These are phyloP conservation scores for Globodera ellingtonae DNA, from an alignment of 1,140 invertebrate genomes.

Conservation along the genomic window DNA sequence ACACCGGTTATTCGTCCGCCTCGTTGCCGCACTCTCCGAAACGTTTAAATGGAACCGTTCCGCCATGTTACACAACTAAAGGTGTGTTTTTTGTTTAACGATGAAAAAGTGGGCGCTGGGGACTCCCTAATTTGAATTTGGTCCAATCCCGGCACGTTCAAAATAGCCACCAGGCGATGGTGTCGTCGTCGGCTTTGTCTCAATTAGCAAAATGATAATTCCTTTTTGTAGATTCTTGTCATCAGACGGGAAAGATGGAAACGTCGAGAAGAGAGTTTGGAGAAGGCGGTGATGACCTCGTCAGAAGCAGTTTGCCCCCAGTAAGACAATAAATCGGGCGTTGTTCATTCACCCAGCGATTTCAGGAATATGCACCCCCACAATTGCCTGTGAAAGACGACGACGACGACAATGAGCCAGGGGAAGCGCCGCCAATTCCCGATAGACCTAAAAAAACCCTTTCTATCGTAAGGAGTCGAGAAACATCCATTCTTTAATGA, in stretches of 20 bases:
- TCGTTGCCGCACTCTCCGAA: slow-evolving; percentile 45
- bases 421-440: slow-evolving; percentile 87
- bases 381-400: slow-evolving; percentile 73
- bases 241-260: not conserved
- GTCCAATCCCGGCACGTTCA: too few relatives aligned
- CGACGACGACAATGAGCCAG: slow-evolving; percentile 72
- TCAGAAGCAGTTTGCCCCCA: slow-evolving; percentile 39
- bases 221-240: not conserved
- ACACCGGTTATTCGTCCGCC: slow-evolving; percentile 44
- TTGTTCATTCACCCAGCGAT: not conserved
- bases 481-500: slow-evolving; percentile 6
- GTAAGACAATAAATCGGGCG: slow-evolving; percentile 19
- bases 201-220: too few relatives aligned
- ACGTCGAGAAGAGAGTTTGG: not conserved
- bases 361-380: slow-evolving; percentile 57
- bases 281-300: slow-evolving; percentile 14
- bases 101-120: too few relatives aligned
- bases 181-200: too few relatives aligned
- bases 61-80: not conserved
- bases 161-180: too few relatives aligned
- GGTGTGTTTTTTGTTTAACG: not conserved
- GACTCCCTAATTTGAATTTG: too few relatives aligned
- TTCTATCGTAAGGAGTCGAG: slow-evolving; percentile 82
- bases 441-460: slow-evolving; percentile 93
- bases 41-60: not conserved